These are phyloP conservation scores for Lithosia quadra DNA, from an alignment of 2,888 invertebrate species.

Conservation along the genomic window DNA sequence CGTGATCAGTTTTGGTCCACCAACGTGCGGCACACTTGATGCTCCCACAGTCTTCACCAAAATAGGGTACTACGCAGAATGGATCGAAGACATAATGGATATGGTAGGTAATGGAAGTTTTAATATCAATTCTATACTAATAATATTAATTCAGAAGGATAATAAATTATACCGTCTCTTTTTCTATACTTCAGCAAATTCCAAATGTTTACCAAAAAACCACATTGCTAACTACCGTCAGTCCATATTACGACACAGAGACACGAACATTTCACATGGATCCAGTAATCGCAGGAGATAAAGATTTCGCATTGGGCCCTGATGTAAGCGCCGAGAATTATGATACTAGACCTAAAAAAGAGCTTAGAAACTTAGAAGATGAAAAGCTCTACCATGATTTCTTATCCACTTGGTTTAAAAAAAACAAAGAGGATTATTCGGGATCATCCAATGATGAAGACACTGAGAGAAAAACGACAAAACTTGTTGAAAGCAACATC, in stretches of 20 bases:
- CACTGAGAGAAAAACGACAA: background rate
- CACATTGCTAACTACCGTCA: background rate
- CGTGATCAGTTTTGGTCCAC: slow-evolving; percentile 75
- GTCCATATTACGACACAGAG: background rate
- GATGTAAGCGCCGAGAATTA: too few relatives aligned
- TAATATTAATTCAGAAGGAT: background rate
- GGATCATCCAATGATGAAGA: background rate
- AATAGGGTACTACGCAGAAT: slow-evolving; percentile 69
- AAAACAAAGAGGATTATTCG: background rate
- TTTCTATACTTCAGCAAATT: background rate
- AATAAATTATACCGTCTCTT: background rate
- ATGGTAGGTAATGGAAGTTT: slow-evolving; percentile 54
- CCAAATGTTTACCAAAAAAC: background rate
- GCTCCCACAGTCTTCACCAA: slow-evolving; percentile 80
- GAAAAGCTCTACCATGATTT: background rate
- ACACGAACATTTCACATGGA: background rate
- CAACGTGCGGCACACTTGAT: slow-evolving; percentile 70
- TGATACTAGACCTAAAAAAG: background rate
- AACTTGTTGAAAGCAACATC: background rate
- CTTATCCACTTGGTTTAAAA: background rate
- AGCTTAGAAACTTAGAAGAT: slow-evolving; percentile 5
- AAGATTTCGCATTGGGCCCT: background rate
- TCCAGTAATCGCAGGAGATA: background rate
- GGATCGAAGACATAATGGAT: slow-evolving; percentile 73
- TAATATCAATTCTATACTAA: background rate